These are phyloP conservation scores for Calidris pugnax DNA, from an alignment of 2,113 vertebrate species.

Conservation along the genomic window DNA sequence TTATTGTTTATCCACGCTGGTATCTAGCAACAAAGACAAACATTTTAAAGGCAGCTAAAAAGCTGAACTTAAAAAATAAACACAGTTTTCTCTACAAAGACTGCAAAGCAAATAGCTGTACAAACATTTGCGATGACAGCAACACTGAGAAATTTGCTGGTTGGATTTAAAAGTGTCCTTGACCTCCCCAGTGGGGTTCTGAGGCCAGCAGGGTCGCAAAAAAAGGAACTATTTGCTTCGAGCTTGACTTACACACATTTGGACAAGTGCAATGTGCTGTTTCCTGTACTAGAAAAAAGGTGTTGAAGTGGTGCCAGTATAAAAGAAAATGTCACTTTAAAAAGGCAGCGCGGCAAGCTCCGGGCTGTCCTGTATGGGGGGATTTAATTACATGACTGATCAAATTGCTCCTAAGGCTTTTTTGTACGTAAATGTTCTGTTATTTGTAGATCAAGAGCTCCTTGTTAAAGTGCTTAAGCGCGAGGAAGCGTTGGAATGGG, in stretches of 20 bases:
- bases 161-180: constrained; percentile 19
- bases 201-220: neutral
- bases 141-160: neutral
- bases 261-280: constrained; percentile 46
- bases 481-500: neutral
- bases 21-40: neutral
- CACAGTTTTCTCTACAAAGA: neutral
- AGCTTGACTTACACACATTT: constrained; percentile 48
- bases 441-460: neutral
- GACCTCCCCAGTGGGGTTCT: neutral
- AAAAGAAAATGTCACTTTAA: neutral
- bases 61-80: constrained; percentile 25
- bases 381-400: neutral
- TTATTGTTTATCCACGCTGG: neutral
- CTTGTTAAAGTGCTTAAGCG: neutral
- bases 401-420: neutral
- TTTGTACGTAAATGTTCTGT: neutral
- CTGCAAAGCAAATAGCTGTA: neutral
- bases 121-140: neutral
- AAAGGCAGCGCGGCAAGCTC: neutral
- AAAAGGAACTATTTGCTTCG: constrained; percentile 24
- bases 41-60: constrained; percentile 16
- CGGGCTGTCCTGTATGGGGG: neutral
- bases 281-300: constrained; percentile 50
- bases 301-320: constrained; percentile 6